Percentiles rank a stretch among this genome's conserved stretches.
phyloP scores from a whole-genome alignment of 1,140 invertebrate genomes.

The Lerema accius region DNA sequence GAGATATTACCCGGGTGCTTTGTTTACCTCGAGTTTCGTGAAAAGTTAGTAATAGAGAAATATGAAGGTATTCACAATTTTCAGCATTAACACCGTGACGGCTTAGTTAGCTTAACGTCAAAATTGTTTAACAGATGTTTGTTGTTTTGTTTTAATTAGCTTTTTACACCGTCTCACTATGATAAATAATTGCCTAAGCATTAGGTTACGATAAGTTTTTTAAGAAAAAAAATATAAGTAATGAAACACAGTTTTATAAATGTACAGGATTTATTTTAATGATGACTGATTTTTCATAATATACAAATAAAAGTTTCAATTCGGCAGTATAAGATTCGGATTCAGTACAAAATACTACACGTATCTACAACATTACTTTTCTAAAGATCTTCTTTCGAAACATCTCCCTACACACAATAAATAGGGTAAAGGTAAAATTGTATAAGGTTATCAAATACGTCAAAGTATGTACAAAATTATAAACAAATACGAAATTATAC shows the following conservation, averaged over 20 bases:
- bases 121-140: too few species aligned
- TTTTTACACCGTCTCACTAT: too few species aligned
- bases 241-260: conserved; percentile 37
- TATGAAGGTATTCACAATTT: conserved; percentile 7
- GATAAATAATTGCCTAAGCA: too few species aligned
- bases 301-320: conserved; percentile 48
- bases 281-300: conserved; percentile 50
- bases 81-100: neutral
- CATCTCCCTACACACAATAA: conserved; percentile 65
- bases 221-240: too few species aligned
- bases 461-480: conserved; percentile 76
- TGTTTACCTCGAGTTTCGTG: conserved; percentile 4
- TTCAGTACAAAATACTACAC: conserved; percentile 67
- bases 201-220: too few species aligned
- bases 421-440: conserved; percentile 76
- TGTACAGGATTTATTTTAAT: conserved; percentile 46
- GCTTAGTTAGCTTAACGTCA: neutral
- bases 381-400: conserved; percentile 33
- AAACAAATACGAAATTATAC: conserved; percentile 74
- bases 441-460: conserved; percentile 80
- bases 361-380: conserved; percentile 37
- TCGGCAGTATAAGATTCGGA: conserved; percentile 49
- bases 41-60: conserved; percentile 24
- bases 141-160: too few species aligned
- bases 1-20: conserved; percentile 15